Percentiles rank a stretch among this genome's conserved stretches.
These are phyloP conservation scores for Drosophila hawaiiensis DNA, from an alignment of 2,888 invertebrate species.

Conservation along the genomic window DNA sequence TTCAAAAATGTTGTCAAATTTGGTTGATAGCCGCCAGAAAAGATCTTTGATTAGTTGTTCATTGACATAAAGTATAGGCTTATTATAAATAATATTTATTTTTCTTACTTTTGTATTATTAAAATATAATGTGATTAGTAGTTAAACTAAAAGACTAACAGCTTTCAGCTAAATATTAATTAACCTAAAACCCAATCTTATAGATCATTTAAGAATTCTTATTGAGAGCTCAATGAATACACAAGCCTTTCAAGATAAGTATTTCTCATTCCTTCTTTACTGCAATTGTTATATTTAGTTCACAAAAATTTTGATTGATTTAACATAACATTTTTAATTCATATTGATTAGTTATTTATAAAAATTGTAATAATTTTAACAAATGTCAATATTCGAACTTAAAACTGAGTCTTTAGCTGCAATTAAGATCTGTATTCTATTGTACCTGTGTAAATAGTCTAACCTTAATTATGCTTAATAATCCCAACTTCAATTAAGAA, in stretches of 20 bases:
- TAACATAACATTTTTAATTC: too few species aligned
- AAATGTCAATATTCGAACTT: background rate
- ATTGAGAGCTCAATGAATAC: background rate
- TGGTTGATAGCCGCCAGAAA: background rate
- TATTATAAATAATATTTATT: background rate
- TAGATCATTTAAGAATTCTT: background rate
- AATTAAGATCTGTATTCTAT: background rate
- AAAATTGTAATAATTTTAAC: background rate
- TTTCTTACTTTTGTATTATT: background rate
- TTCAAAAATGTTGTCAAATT: background rate
- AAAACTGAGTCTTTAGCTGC: background rate
- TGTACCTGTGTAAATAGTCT: background rate
- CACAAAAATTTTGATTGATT: background rate
- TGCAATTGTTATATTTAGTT: background rate
- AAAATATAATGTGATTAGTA: background rate
- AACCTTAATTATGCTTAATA: background rate
- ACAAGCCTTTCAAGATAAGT: background rate
- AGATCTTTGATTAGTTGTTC: background rate
- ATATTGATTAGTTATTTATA: background rate
- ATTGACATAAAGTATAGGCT: background rate
- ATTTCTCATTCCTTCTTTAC: background rate
- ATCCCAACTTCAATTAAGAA: background rate
- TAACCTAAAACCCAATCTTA: background rate
- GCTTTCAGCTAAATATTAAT: background rate
- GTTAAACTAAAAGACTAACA: background rate